Evolutionary conservation across 2,888 invertebrate genomes (phyloP).

Genomic region (Chaetogeoica ovagalla): DNA sequence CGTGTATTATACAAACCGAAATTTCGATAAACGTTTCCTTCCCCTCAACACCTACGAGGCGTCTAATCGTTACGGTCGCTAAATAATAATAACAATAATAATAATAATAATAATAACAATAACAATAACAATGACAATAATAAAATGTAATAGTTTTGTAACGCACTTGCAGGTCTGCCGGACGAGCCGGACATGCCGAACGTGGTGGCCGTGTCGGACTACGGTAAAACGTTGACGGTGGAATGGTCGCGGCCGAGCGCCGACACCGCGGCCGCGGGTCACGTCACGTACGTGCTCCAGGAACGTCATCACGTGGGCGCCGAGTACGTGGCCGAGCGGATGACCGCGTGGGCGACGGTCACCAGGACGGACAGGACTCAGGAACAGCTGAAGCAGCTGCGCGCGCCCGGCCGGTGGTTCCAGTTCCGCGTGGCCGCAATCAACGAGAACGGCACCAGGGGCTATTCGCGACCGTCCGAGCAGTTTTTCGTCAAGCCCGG

Average conservation of each 20-base stretch:
- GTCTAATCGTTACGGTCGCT: too few relatives aligned
- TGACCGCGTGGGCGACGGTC: constrained; percentile 69
- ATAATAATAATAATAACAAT: too few relatives aligned
- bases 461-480: constrained; percentile 68
- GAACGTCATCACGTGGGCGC: constrained; percentile 73
- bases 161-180: constrained; percentile 63
- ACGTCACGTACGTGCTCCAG: constrained; percentile 67
- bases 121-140: too few relatives aligned
- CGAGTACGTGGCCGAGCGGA: constrained; percentile 67
- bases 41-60: too few relatives aligned
- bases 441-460: constrained; percentile 71
- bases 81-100: too few relatives aligned
- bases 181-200: constrained; percentile 69
- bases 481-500: constrained; percentile 24
- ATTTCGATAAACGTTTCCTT: too few relatives aligned
- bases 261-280: constrained; percentile 59
- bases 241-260: constrained; percentile 65
- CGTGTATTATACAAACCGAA: too few relatives aligned
- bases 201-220: constrained; percentile 66
- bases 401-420: constrained; percentile 72
- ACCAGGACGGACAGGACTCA: constrained; percentile 64
- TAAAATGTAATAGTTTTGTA: too few relatives aligned
- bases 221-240: constrained; percentile 63
- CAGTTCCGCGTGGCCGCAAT: constrained; percentile 78
- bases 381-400: constrained; percentile 63